Evolutionary conservation across 2,797 vertebrate species (phyloP).

Genomic region (Hipposideros larvatus): DNA sequence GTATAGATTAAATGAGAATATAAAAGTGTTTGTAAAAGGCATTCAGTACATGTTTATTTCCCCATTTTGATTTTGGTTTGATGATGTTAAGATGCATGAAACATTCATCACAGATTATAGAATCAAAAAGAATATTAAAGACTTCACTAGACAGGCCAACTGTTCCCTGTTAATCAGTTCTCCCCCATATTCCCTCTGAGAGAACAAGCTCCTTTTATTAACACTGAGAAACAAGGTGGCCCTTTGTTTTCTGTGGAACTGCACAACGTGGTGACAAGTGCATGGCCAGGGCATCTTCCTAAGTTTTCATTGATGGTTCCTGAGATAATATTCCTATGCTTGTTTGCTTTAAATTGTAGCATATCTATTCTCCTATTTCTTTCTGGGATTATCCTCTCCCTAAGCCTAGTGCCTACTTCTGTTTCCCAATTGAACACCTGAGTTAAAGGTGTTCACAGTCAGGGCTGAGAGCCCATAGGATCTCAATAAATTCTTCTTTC

Average conservation of each 20-base stretch:
- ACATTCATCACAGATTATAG: neutral
- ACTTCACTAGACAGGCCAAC: neutral
- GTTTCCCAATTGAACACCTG: neutral
- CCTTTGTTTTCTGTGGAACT: neutral
- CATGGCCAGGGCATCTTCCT: neutral
- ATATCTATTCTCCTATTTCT: neutral
- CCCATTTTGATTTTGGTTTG: slow-evolving; percentile 31
- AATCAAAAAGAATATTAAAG: slow-evolving; percentile 57
- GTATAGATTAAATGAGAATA: neutral
- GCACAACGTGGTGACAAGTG: neutral
- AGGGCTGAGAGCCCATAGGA: neutral
- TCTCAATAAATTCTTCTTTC: neutral
- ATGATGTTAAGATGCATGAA: neutral
- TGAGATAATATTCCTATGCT: neutral
- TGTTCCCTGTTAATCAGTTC: neutral
- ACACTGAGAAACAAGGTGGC: neutral
- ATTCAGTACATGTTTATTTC: neutral
- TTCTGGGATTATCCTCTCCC: neutral
- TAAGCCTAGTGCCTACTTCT: neutral
- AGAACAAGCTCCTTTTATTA: neutral
- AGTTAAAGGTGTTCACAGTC: neutral
- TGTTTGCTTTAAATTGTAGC: neutral
- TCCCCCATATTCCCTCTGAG: neutral
- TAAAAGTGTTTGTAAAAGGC: neutral
- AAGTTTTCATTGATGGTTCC: neutral